A percentile compares a stretch with the other conserved stretches of the same genome.
Evolutionary conservation across 2,797 vertebrate species (phyloP).

Genomic region (Lepilemur ruficaudatus): DNA sequence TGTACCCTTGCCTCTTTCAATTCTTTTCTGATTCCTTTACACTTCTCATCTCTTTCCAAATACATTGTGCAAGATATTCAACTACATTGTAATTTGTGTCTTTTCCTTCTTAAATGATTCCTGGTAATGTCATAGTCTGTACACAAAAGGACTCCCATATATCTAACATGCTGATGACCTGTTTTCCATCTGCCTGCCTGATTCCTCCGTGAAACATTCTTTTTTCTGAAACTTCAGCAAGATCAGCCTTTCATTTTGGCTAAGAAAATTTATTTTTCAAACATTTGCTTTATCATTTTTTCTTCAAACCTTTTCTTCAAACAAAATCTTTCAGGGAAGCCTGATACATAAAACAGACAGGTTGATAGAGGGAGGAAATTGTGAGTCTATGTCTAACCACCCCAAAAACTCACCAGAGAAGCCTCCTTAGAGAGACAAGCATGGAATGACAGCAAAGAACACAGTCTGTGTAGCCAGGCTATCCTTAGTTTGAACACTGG

Average conservation of each 20-base stretch:
- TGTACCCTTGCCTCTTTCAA: neutral
- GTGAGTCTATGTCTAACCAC: neutral
- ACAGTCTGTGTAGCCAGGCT: neutral
- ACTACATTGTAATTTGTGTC: neutral
- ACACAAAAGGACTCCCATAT: neutral
- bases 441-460: neutral
- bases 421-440: neutral
- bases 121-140: neutral
- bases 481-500: neutral
- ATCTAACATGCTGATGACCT: neutral
- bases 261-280: conserved; percentile 2
- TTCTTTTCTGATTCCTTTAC: neutral
- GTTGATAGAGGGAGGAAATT: neutral
- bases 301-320: neutral
- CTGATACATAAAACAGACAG: neutral
- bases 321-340: neutral
- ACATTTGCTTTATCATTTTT: conserved; percentile 18
- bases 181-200: neutral
- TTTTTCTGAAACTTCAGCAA: conserved; percentile 35
- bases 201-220: neutral
- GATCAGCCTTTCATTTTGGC: conserved; percentile 29
- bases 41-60: conserved; percentile 24
- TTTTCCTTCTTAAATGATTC: neutral
- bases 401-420: neutral
- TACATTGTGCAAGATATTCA: neutral